Percentiles rank a stretch among this genome's conserved stretches.
These are phyloP conservation scores for Drosophila ohnishii DNA, from an alignment of 1,140 invertebrate genomes.

Conservation along the genomic window DNA sequence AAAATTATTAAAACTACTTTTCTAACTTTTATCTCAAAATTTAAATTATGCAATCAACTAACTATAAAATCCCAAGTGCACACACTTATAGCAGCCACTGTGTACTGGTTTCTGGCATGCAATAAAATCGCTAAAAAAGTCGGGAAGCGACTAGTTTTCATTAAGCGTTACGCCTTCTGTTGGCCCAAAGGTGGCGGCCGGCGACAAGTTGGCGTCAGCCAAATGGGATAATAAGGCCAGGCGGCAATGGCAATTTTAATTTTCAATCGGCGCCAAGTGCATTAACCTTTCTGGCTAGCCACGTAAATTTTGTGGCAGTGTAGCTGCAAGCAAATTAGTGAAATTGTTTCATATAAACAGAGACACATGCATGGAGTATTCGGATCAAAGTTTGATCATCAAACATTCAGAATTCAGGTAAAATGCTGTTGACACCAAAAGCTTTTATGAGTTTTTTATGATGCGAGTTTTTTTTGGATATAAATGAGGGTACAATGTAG, in stretches of 20 bases:
- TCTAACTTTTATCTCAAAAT: too few relatives aligned
- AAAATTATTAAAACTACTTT: background rate
- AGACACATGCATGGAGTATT: background rate
- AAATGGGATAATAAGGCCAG: constrained; percentile 67
- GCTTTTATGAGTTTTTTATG: constrained; percentile 33
- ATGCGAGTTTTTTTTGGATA: constrained; percentile 8
- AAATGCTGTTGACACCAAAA: constrained; percentile 34
- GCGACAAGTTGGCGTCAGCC: constrained; percentile 75
- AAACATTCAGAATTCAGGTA: constrained; percentile 30
- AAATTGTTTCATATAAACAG: constrained; percentile 2
- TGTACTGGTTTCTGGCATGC: constrained; percentile 7
- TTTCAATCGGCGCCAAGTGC: constrained; percentile 38
- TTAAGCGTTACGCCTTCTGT: constrained; percentile 54
- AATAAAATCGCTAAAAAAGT: constrained; percentile 36
- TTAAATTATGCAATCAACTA: background rate
- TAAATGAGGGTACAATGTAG: constrained; percentile 14
- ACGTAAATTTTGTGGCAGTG: constrained; percentile 4
- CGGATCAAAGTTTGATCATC: constrained; percentile 22
- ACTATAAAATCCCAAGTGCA: background rate
- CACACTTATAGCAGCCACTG: constrained; percentile 9
- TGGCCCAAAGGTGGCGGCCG: constrained; percentile 33
- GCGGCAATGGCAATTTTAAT: constrained; percentile 17
- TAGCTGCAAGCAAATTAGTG: constrained; percentile 1
- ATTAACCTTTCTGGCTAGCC: constrained; percentile 19
- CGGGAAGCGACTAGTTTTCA: constrained; percentile 52